Evolutionary conservation across 35 echinoderm and acorn worm genomes (phyloP).

Genomic region (Holothuria glaberrima): DNA sequence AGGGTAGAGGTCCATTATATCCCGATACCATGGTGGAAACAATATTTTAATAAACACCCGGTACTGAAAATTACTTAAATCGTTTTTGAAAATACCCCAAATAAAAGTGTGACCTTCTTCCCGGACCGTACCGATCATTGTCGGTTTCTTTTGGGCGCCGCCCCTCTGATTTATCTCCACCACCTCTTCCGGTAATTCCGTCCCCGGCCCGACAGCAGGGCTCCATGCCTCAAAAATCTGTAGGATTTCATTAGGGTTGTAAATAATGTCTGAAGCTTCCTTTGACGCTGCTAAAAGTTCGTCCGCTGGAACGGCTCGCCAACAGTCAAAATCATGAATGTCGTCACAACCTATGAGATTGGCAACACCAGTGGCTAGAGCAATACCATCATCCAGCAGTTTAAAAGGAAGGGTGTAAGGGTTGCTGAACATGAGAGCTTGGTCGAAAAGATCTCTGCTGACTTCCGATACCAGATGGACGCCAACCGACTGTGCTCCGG

Average conservation of each 20-base stretch:
- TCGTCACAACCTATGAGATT: background rate
- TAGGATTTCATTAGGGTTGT: constrained; percentile 51
- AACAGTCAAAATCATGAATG: background rate
- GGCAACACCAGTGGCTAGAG: constrained; percentile 8
- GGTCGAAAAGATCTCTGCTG: constrained; percentile 48
- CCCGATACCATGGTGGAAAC: constrained; percentile 32
- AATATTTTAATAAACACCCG: constrained; percentile 18
- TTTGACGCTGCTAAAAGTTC: constrained; percentile 41
- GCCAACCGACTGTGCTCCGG: constrained; percentile 52
- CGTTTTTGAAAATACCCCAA: constrained; percentile 30
- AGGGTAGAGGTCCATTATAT: background rate
- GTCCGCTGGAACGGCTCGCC: background rate
- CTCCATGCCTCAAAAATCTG: constrained; percentile 70
- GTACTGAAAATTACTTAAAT: constrained; percentile 17
- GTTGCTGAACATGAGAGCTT: constrained; percentile 54
- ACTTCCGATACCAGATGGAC: constrained; percentile 14
- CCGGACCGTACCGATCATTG: constrained; percentile 50
- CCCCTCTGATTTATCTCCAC: constrained; percentile 37
- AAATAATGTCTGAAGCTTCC: constrained; percentile 10
- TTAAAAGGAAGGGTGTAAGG: constrained; percentile 51
- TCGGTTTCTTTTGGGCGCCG: constrained; percentile 52
- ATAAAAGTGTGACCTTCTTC: constrained; percentile 54
- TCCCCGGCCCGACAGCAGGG: constrained; percentile 35
- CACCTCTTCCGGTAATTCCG: constrained; percentile 41
- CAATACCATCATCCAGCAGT: background rate